Base-by-base conservation (phyloP, 2,797 vertebrate genomes). In the Oreochromis grahami region DNA sequence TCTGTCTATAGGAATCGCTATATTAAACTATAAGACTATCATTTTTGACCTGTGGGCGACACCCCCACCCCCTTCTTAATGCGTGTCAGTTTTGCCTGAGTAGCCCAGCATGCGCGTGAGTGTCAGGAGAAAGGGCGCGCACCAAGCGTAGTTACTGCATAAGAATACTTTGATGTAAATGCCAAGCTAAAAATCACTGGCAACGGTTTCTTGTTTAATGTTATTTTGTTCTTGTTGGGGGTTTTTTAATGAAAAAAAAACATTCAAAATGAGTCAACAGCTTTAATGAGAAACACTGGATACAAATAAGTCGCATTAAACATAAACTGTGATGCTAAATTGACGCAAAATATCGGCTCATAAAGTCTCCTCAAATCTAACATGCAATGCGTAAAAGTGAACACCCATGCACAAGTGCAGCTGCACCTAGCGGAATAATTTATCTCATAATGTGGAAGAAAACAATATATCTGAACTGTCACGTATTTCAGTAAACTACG, bases 1-100 rank as follows among this genome's bases (percentile, higher is more conserved):
- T 92, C 86, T 88, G 89, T 88, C 88, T 83, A 84, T 87, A 89
- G 19, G 78, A 89, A 89, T 83, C 77, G 53, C 24, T 74, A 84
- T 91, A 89, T 90, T 87, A 87, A 93, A 88, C 83, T 88, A 91
- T 94, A 81, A 90, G 84, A 80, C 79, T 86, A 80, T 80, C 76
- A 78, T 89, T 87, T 89, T 77, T 93, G 79, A 90, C 85, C 89
- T 80, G 78, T 82, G 87, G 93, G 87, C 76, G 78, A 89, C 79
- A 86, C 65, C 79, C 88, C 81, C 80, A 76, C 45, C 38, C 34
- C 21, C 24, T 86, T 84, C 86, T 81, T 65, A 83, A 89, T 74
- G 72, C 82, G 38, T 87, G 84, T 92, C 92, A 92, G 87, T 88
- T 94, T 89, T 89, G 90, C 87, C 88, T 50, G 80, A 88, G 83